Base-by-base conservation (phyloP, 2,888 invertebrate genomes). In the Yponomeuta cagnagella region DNA sequence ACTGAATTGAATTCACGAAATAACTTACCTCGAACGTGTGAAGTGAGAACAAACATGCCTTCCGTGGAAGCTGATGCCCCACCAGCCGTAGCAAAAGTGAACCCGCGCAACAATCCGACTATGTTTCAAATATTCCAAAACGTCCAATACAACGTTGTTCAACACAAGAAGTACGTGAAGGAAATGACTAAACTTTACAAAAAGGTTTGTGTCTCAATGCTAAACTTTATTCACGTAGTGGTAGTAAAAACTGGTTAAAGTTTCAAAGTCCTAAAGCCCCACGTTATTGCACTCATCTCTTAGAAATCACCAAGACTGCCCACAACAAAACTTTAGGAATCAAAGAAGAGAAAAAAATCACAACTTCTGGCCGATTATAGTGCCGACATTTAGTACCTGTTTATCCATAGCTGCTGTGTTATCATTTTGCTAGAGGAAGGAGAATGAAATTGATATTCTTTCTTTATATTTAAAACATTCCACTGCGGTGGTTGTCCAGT, bases 121-220 rank as follows among this genome's bases (percentile, higher is more conserved):
- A 92, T 93, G 86, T 93, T 92, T 73, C 87, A 92, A 77, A 93
- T 94, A 79, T 94, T 95, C 83, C 90, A 93, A 76, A 93, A 93
- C 77, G 94, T 94, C 23, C 95, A 96, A 79, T 93, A 89, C 72
- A 94, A 93, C 75, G 93, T 94, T 74, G 94, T 95, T 5, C 93
- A 93, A 74, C 95, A 96, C 80, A 94, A 94, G 74, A 94, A 93
- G 78, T 94, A 94, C 75, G 86, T 93, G 0, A 94, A 94, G 74
- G 94, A 94, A 79, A 86, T 95, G 84, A 91, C 88, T 64, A 94
- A 94, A 79, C 80, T 94, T 10, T 95, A 94, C 78, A 90, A 93
- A 74, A 93, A 93, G 88, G 96, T 95, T 87, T 83, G 80, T 77
- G 43, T 43, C 43, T 43, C 8, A 43, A 43, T 70, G 15, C 52